A percentile compares a stretch with the other conserved stretches of the same genome.
These are phyloP conservation scores for Trinorchestia longiramus DNA, from an alignment of 1,140 invertebrate species.

Conservation along the genomic window DNA sequence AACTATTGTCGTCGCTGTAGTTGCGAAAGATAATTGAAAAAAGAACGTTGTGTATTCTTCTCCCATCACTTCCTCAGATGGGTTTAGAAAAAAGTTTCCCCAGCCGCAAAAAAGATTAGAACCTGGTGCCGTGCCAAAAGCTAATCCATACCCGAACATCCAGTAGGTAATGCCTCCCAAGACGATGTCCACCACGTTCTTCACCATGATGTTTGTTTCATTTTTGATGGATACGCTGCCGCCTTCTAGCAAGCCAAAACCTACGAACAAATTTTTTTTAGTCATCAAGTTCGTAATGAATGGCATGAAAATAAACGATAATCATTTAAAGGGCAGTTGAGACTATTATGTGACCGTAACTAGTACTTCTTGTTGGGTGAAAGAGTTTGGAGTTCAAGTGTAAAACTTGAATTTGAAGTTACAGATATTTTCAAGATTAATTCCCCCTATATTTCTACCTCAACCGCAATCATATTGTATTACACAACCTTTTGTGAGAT, in stretches of 20 bases:
- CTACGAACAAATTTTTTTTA: slow-evolving; percentile 70
- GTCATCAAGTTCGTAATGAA: neutral
- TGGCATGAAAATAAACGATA: neutral
- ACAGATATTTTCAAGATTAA: no score
- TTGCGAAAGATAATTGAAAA: slow-evolving; percentile 90
- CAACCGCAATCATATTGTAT: no score
- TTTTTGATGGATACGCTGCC: slow-evolving; percentile 93
- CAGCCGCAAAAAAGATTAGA: slow-evolving; percentile 72
- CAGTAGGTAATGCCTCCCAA: slow-evolving; percentile 93
- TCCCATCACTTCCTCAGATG: slow-evolving; percentile 75
- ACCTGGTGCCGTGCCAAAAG: slow-evolving; percentile 80
- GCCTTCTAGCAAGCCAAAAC: slow-evolving; percentile 92
- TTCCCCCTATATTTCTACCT: no score
- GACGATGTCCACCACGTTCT: slow-evolving; percentile 92
- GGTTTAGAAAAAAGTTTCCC: slow-evolving; percentile 73
- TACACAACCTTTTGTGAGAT: no score
- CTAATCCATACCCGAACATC: slow-evolving; percentile 93
- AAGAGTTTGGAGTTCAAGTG: neutral
- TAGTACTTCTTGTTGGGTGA: neutral
- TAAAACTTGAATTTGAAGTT: neutral
- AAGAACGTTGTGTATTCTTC: slow-evolving; percentile 85
- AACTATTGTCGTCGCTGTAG: slow-evolving; percentile 89
- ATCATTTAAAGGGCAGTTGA: neutral
- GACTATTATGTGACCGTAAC: neutral
- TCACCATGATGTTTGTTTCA: slow-evolving; percentile 97